Evolutionary conservation across 2,113 vertebrate genomes (phyloP), one percentile per base, ranked within the genome.

Genomic region (Thunnus thynnus): DNA sequence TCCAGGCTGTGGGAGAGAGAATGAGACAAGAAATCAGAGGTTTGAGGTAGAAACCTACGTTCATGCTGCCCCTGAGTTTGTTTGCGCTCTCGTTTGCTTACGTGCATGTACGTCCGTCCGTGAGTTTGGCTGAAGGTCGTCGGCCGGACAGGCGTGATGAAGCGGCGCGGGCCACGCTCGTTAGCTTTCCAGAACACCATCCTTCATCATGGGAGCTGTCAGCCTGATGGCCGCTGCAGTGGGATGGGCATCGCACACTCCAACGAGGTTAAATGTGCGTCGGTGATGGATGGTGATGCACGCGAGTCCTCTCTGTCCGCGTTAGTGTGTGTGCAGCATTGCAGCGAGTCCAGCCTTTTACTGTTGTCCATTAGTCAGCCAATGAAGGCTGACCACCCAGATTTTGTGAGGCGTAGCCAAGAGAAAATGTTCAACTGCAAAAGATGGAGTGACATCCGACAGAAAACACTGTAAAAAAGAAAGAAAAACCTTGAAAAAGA

Each of bases 291-390:
- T 91, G 73, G 79, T 4, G 78, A 78, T 47, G 88, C 76, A 41
- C 48, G 58, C 63, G 8, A 25, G 52, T 46, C 83, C 55, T 82
- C 73, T 86, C 79, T 50, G 4, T 83, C 73, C 72, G 7, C 75
- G 72, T 83, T 58, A 78, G 9, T 70, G 65, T 84, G 78, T 2
- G 17, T 22, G 47, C 9, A 50, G 54, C 65, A 32, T n/a, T 48
- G 79, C 80, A 5, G 70, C 41, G 8, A 55, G 70, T 83, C 44
- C 63, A 54, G 76, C 76, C 80, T 65, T 84, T 84, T 83, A 73
- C 82, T 64, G 81, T 61, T 62, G 62, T 70, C 84, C 90, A 91
- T 95, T 92, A 92, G 85, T 93, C 90, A 92, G 84, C 75, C 84
- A 88, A 85, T 85, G 92, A 89, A 86, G 89, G 90, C 76, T 91